Evolutionary conservation across 2,797 vertebrate genomes (phyloP).

Genomic region (Notolepis coatsorum): DNA sequence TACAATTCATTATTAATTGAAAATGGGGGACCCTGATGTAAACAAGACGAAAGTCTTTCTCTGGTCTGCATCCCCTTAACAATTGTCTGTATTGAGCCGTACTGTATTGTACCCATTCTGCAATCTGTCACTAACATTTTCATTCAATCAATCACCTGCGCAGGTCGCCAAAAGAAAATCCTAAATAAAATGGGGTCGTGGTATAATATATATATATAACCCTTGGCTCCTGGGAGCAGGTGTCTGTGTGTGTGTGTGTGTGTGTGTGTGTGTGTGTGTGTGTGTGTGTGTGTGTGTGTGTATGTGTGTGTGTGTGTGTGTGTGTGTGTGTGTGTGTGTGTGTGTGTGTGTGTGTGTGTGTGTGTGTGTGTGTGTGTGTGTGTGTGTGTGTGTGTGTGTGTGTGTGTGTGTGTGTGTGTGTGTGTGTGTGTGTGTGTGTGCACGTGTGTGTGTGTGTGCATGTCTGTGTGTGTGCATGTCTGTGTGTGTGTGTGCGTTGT

Average conservation of each 20-base stretch:
- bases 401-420: too few relatives aligned
- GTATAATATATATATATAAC: too few relatives aligned
- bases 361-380: background rate
- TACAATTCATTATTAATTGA: too few relatives aligned
- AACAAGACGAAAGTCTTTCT: too few relatives aligned
- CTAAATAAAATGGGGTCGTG: too few relatives aligned
- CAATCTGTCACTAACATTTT: too few relatives aligned
- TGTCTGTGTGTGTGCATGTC: background rate
- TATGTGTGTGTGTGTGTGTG: background rate
- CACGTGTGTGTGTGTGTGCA: background rate
- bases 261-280: background rate
- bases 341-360: background rate
- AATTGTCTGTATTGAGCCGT: too few relatives aligned
- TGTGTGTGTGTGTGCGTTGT: background rate
- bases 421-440: background rate
- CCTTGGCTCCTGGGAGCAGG: constrained; percentile 7
- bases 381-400: background rate
- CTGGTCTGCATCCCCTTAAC: too few relatives aligned
- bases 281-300: background rate
- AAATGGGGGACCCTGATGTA: too few relatives aligned
- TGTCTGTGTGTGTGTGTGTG: constrained; percentile 5
- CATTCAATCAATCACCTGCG: too few relatives aligned
- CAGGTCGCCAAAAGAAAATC: too few relatives aligned
- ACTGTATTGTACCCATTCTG: too few relatives aligned
- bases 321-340: background rate